These are phyloP conservation scores for Drosophila grimshawi DNA, from an alignment of 1,140 invertebrate genomes.

Conservation along the genomic window DNA sequence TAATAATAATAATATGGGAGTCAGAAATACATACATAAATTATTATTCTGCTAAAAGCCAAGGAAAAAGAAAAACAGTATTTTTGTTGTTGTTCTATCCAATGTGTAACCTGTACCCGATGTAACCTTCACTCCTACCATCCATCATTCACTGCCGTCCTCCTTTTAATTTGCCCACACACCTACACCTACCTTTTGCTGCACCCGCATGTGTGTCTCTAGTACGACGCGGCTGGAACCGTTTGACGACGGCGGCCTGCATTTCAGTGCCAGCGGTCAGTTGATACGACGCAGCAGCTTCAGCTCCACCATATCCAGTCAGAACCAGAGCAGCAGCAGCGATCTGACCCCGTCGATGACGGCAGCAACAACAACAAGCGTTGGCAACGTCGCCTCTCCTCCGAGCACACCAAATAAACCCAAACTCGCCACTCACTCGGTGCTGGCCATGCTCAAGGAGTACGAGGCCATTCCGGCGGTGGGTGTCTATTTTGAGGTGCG, in stretches of 20 bases:
- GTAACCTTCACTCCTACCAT: background rate
- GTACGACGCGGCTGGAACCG: conserved; percentile 53
- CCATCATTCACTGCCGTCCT: background rate
- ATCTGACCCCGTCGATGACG: background rate
- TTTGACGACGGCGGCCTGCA: conserved; percentile 59
- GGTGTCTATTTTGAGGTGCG: conserved; percentile 77
- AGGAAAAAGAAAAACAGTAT: conserved; percentile 16
- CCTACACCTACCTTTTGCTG: background rate
- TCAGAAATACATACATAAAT: conserved; percentile 35
- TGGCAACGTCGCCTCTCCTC: conserved; percentile 32
- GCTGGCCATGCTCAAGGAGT: conserved; percentile 61
- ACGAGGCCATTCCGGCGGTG: conserved; percentile 66
- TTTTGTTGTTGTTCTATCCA: conserved; percentile 52
- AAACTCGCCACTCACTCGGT: background rate
- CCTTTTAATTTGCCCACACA: background rate
- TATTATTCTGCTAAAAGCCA: conserved; percentile 17
- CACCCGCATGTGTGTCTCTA: conserved; percentile 16
- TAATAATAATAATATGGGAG: conserved; percentile 13
- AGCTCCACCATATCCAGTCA: conserved; percentile 66
- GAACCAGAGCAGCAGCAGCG: conserved; percentile 66
- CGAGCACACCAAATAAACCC: conserved; percentile 57
- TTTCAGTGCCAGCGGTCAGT: conserved; percentile 51
- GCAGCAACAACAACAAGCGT: conserved; percentile 22
- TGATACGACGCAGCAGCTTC: conserved; percentile 58
- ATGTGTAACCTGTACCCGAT: conserved; percentile 2